Conservation (phyloP, 2,113 vertebrate species). For the Anthoscopus minutus region DNA sequence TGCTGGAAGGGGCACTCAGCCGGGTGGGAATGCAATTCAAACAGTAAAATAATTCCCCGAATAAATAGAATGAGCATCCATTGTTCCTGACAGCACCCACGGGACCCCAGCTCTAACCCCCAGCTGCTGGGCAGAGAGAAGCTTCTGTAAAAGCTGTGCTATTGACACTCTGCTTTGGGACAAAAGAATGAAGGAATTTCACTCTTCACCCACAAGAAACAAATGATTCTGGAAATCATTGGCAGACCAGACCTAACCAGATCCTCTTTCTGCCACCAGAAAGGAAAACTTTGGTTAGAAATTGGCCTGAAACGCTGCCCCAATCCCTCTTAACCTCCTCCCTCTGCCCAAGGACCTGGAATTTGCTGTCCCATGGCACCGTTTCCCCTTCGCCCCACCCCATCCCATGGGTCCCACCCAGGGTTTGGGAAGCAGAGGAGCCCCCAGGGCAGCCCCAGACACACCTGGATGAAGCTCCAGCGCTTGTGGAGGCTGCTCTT, state of each 20-base stretch:
- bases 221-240: not conserved
- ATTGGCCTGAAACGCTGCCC: not conserved
- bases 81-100: not conserved
- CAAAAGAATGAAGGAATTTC: not conserved
- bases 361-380: fast-evolving
- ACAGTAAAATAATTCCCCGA: not conserved
- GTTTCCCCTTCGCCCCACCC: fast-evolving
- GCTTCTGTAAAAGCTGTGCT: fast-evolving
- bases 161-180: not conserved
- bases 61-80: not conserved
- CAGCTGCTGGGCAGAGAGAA: not conserved
- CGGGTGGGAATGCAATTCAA: not conserved
- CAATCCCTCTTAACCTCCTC: not conserved
- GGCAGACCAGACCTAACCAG: not conserved
- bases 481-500: slow-evolving; percentile 84
- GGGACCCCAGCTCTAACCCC: not conserved
- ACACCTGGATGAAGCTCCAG: slow-evolving; percentile 93
- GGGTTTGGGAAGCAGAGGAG: not conserved
- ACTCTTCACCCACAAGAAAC: not conserved
- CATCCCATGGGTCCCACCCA: not conserved
- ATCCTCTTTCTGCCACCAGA: not conserved
- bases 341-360: not conserved
- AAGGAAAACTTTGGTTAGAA: not conserved
- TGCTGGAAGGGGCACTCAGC: not conserved
- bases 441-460: not conserved